A percentile compares a stretch with the other conserved stretches of the same genome.
These are phyloP conservation scores for Hyppa rectilinea DNA, from an alignment of 2,888 invertebrate genomes.

Conservation along the genomic window DNA sequence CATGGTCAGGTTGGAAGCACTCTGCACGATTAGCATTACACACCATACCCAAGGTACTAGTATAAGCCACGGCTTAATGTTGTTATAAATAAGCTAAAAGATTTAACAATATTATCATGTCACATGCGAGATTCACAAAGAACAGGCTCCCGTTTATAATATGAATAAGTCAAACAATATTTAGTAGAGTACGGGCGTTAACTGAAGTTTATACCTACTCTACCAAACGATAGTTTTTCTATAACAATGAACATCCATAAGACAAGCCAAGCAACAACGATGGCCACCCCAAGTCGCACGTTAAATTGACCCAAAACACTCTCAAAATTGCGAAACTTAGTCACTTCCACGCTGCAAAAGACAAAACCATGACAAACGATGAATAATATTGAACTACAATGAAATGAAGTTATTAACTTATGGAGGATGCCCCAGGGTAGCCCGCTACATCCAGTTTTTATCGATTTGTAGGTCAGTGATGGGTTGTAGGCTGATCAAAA, in stretches of 20 bases:
- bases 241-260: conserved; percentile 79
- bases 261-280: conserved; percentile 75
- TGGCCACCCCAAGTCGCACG: conserved; percentile 68
- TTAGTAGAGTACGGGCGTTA: not conserved
- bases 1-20: conserved; percentile 67
- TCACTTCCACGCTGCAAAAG: conserved; percentile 80
- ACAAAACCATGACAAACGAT: conserved; percentile 31
- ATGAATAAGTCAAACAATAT: not conserved
- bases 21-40: conserved; percentile 68
- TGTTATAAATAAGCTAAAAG: conserved; percentile 85
- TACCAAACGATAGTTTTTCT: conserved; percentile 76
- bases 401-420: too few relatives aligned
- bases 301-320: conserved; percentile 73
- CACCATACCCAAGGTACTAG: conserved; percentile 81
- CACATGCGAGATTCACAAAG: not conserved
- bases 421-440: too few relatives aligned
- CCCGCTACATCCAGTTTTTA: too few relatives aligned
- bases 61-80: conserved; percentile 76
- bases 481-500: too few relatives aligned
- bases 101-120: conserved; percentile 18
- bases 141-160: not conserved
- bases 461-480: too few relatives aligned
- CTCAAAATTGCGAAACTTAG: conserved; percentile 71
- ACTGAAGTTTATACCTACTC: conserved; percentile 72
- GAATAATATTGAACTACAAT: not conserved